Conservation (phyloP, 2,888 invertebrate species). For the Synanthedon tipuliformis region DNA sequence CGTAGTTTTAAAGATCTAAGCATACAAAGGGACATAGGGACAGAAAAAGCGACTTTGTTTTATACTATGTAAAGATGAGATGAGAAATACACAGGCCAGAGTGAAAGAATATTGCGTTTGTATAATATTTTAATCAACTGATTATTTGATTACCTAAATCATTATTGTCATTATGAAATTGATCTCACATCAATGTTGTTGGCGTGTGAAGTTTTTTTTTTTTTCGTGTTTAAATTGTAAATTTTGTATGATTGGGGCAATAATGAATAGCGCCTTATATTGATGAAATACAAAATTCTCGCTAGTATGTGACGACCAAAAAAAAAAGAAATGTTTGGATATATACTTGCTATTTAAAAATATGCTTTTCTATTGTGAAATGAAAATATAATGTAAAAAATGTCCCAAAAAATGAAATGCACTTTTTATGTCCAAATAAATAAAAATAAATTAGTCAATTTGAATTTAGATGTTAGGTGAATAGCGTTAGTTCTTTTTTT, state of each 20-base stretch:
- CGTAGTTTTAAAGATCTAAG: too few species aligned
- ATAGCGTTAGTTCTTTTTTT: constrained; percentile 44
- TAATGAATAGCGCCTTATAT: constrained; percentile 40
- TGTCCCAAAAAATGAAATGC: constrained; percentile 22
- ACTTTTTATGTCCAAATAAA: constrained; percentile 50
- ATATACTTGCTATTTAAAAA: constrained; percentile 22
- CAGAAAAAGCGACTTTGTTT: too few species aligned
- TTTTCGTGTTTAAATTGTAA: constrained; percentile 19
- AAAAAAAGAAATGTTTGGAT: constrained; percentile 41
- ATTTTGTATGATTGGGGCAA: constrained; percentile 36
- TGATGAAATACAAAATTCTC: constrained; percentile 25
- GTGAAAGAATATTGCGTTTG: too few species aligned
- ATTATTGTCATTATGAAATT: constrained; percentile 10
- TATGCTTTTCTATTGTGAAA: constrained; percentile 43
- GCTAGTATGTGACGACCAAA: constrained; percentile 47
- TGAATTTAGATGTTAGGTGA: constrained; percentile 30
- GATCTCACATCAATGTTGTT: constrained; percentile 54
- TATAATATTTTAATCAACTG: too few species aligned
- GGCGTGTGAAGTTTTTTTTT: constrained; percentile 13
- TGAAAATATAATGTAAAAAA: constrained; percentile 27
- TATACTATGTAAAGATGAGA: too few species aligned
- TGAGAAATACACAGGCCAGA: too few species aligned
- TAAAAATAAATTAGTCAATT: constrained; percentile 54
- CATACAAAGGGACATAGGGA: too few species aligned
- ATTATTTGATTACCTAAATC: not conserved